Conservation (phyloP, 1,140 invertebrate species). For the Papilio helenus region DNA sequence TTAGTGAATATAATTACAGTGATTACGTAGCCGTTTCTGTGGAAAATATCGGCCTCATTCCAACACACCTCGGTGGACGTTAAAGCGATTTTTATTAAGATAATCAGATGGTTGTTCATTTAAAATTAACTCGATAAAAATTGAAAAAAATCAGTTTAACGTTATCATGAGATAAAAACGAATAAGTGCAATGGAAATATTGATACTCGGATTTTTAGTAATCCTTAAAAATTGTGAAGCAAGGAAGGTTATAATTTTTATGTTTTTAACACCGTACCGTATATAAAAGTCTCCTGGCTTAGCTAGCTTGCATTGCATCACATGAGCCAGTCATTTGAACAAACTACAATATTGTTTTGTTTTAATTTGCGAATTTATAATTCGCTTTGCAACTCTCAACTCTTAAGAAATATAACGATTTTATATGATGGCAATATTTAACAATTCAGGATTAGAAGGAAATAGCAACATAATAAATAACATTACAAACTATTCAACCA, state of each 20-base stretch:
- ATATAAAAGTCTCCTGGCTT: too few relatives aligned
- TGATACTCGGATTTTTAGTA: too few relatives aligned
- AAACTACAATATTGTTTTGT: too few relatives aligned
- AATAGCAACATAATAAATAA: neutral
- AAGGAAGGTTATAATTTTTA: too few relatives aligned
- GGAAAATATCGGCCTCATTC: slow-evolving; percentile 26
- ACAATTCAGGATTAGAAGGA: neutral
- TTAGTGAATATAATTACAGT: slow-evolving; percentile 38
- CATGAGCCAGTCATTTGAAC: too few relatives aligned
- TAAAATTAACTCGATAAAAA: slow-evolving; percentile 24
- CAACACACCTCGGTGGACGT: slow-evolving; percentile 27
- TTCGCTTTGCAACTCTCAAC: too few relatives aligned
- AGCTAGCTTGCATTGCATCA: too few relatives aligned
- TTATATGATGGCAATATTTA: neutral
- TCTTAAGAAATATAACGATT: too few relatives aligned
- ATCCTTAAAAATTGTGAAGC: too few relatives aligned
- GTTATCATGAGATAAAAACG: neutral
- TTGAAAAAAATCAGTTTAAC: neutral
- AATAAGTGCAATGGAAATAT: neutral
- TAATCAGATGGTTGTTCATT: slow-evolving; percentile 28
- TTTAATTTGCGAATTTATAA: too few relatives aligned
- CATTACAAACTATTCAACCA: neutral
- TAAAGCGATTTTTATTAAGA: slow-evolving; percentile 38
- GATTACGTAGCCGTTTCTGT: slow-evolving; percentile 5
- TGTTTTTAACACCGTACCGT: too few relatives aligned